Conservation (phyloP, 2,888 invertebrate genomes). For the Leptinotarsa rubiginosa region DNA sequence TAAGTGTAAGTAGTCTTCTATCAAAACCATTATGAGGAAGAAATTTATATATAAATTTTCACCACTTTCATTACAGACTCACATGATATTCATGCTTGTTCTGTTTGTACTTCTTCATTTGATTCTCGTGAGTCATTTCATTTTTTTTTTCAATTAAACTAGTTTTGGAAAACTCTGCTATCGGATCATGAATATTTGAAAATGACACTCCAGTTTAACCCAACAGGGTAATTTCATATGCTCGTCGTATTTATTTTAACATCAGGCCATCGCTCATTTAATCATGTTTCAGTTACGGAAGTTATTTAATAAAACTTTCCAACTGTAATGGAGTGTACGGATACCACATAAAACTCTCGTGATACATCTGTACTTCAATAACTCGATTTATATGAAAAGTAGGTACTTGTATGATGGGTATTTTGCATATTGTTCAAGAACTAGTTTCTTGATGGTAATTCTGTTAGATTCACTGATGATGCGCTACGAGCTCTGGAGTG, state of each 20-base stretch:
- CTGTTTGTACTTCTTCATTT: too few relatives aligned
- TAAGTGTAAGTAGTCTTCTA: too few relatives aligned
- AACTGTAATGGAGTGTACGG: neutral
- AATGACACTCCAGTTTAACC: too few relatives aligned
- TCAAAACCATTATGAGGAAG: too few relatives aligned
- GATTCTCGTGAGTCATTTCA: too few relatives aligned
- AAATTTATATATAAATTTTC: too few relatives aligned
- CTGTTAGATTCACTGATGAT: neutral
- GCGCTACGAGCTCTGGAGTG: neutral
- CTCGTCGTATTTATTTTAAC: neutral
- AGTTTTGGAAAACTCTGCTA: too few relatives aligned
- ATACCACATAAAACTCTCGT: constrained; percentile 1
- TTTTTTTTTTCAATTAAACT: too few relatives aligned
- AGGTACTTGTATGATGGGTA: neutral
- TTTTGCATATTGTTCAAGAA: constrained; percentile 7
- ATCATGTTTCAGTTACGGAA: neutral
- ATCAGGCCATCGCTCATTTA: neutral
- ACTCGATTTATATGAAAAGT: constrained; percentile 8
- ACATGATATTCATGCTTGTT: too few relatives aligned
- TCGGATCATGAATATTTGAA: too few relatives aligned
- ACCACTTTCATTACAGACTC: too few relatives aligned
- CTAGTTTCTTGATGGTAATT: constrained; percentile 9
- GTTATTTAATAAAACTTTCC: constrained; percentile 1
- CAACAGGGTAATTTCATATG: neutral
- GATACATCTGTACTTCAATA: constrained; percentile 1